phyloP scores from a whole-genome alignment of 53 echinoderm and acorn worm species.

The Henricia sp. region DNA sequence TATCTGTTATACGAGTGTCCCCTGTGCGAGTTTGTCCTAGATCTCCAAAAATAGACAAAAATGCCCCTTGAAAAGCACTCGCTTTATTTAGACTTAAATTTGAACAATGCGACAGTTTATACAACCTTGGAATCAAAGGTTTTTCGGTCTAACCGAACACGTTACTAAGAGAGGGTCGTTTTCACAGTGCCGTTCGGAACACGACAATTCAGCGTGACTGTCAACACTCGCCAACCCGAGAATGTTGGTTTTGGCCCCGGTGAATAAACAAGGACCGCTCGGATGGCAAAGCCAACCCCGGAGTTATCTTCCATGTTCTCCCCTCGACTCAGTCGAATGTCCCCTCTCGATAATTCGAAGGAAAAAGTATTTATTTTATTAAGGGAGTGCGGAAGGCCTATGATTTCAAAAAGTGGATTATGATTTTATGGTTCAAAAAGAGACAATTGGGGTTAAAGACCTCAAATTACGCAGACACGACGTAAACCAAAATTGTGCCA shows the following conservation, averaged over 20 bases:
- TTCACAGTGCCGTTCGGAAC: constrained; percentile 34
- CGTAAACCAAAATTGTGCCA: too few species aligned
- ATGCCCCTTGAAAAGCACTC: too few species aligned
- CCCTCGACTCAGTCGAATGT: not conserved
- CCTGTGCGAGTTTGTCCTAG: too few species aligned
- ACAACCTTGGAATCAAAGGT: constrained; percentile 29
- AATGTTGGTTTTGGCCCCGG: constrained; percentile 51
- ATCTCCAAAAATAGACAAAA: too few species aligned
- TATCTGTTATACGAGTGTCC: too few species aligned
- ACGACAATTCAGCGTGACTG: constrained; percentile 49
- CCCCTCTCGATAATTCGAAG: not conserved
- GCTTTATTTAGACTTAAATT: too few species aligned
- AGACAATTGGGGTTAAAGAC: not conserved
- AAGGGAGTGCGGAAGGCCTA: constrained; percentile 21
- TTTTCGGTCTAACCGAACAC: not conserved
- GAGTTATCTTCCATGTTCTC: constrained; percentile 23
- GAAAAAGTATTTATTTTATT: constrained; percentile 25
- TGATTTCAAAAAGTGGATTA: too few species aligned
- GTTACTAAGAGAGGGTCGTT: not conserved
- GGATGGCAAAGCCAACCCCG: constrained; percentile 36
- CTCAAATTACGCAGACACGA: too few species aligned
- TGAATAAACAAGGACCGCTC: constrained; percentile 44
- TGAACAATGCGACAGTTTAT: constrained; percentile 16
- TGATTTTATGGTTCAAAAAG: not conserved
- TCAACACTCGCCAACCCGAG: constrained; percentile 52